Evolutionary conservation across 2,888 invertebrate genomes (phyloP).

Genomic region (Perizoma affinitatum): DNA sequence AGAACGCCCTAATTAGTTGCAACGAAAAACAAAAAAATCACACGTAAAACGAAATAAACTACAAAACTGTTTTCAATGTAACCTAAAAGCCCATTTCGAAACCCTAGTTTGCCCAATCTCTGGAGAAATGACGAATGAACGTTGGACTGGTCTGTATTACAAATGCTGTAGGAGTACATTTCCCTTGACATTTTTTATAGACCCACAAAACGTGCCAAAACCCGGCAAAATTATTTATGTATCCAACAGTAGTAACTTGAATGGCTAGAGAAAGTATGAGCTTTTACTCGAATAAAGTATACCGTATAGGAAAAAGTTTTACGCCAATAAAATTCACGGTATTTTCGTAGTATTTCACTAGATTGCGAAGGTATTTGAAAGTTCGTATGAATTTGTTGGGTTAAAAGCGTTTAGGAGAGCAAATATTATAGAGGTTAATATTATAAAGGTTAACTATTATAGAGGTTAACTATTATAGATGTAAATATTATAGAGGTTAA

Average conservation of each 20-base stretch:
- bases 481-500: too few relatives aligned
- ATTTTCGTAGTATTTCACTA: conserved; percentile 13
- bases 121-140: conserved; percentile 23
- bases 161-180: conserved; percentile 18
- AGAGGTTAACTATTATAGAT: too few relatives aligned
- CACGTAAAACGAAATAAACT: too few relatives aligned
- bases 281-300: conserved; percentile 30
- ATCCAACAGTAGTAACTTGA: conserved; percentile 29
- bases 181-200: conserved; percentile 37
- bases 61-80: too few relatives aligned
- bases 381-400: background rate
- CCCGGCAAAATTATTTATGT: conserved; percentile 38
- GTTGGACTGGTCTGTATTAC: conserved; percentile 8
- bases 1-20: too few relatives aligned
- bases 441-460: too few relatives aligned
- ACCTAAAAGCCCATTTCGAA: conserved; percentile 11
- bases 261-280: conserved; percentile 20
- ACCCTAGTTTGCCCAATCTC: background rate
- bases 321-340: conserved; percentile 16
- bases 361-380: conserved; percentile 7
- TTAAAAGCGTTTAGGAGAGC: too few relatives aligned
- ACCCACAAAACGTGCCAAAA: conserved; percentile 37
- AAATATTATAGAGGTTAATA: too few relatives aligned
- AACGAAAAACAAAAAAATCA: too few relatives aligned
- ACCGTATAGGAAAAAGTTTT: conserved; percentile 18